Evolutionary conservation across 1,140 invertebrate species (phyloP).

Genomic region (Rhopalosiphum padi): DNA sequence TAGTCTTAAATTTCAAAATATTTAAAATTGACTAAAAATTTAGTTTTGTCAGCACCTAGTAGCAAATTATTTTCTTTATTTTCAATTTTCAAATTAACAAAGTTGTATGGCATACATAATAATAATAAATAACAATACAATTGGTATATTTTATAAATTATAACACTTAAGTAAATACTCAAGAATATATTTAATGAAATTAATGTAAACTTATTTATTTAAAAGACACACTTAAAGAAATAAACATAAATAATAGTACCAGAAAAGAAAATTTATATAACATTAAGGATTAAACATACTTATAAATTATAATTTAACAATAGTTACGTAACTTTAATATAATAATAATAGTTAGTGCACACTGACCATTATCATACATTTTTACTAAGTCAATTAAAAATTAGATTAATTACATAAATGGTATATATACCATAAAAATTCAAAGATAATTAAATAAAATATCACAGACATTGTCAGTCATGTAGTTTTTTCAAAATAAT

Average conservation of each 20-base stretch:
- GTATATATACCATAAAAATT: background rate
- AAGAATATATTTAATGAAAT: background rate
- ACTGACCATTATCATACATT: background rate
- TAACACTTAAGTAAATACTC: background rate
- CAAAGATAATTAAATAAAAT: background rate
- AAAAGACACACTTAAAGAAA: background rate
- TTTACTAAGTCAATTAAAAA: background rate
- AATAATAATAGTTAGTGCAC: no score
- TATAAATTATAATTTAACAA: background rate
- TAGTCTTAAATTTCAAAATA: no score
- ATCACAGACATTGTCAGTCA: constrained; percentile 11
- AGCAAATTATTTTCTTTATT: no score
- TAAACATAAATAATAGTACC: background rate
- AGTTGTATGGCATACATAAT: no score
- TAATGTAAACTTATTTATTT: background rate
- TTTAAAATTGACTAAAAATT: no score
- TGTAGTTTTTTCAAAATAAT: background rate
- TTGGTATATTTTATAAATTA: background rate
- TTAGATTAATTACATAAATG: background rate
- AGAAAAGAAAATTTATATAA: background rate
- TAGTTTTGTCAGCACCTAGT: no score
- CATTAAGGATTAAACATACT: background rate
- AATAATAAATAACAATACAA: no score
- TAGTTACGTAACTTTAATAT: background rate
- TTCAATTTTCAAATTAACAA: no score